These are phyloP conservation scores for Neuroterus valhalla DNA, from an alignment of 1,140 invertebrate genomes.

Conservation along the genomic window DNA sequence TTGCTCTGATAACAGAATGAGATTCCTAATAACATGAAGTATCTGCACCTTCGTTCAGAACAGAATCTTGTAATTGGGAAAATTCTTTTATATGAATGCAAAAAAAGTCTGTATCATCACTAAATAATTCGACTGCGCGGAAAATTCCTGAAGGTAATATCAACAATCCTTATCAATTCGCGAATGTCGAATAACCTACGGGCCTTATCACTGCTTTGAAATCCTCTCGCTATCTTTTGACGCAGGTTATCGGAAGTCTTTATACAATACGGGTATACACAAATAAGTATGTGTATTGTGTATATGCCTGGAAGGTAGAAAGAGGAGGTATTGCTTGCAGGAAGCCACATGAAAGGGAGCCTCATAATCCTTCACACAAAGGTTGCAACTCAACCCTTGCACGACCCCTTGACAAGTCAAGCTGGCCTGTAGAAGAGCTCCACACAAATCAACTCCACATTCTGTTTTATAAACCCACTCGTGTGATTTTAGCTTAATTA, in stretches of 20 bases:
- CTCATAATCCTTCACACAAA: constrained; percentile 13
- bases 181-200: neutral
- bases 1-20: too few species aligned
- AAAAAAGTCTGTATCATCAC: too few species aligned
- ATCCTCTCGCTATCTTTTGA: constrained; percentile 21
- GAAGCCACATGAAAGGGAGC: constrained; percentile 30
- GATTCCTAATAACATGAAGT: too few species aligned
- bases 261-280: neutral
- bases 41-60: too few species aligned
- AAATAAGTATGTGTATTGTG: neutral
- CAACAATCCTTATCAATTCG: neutral
- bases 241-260: neutral
- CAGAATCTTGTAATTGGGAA: too few species aligned
- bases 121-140: too few species aligned
- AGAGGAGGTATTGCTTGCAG: constrained; percentile 24
- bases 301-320: constrained; percentile 5
- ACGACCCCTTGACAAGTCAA: constrained; percentile 29
- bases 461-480: constrained; percentile 6
- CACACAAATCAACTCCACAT: neutral
- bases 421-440: constrained; percentile 8
- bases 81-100: too few species aligned
- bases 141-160: too few species aligned
- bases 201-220: constrained; percentile 17
- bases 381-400: constrained; percentile 19
- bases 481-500: neutral